phyloP scores from a whole-genome alignment of 2,888 invertebrate genomes.

The Acheta domesticus region DNA sequence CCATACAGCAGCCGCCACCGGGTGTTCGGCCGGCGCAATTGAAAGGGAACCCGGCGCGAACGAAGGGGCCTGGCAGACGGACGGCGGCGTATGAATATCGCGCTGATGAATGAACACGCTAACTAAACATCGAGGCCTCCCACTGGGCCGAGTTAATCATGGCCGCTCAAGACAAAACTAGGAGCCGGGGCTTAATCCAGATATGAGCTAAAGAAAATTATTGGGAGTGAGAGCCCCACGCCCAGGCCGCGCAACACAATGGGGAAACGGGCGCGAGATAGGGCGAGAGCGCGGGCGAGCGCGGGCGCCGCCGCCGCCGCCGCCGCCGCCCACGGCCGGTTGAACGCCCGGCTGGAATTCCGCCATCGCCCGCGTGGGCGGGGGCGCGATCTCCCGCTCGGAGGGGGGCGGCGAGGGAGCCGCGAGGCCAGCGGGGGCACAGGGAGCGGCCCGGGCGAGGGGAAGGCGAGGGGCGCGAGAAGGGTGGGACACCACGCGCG shows the following conservation, averaged over 20 bases:
- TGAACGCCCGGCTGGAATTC: neutral
- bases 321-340: neutral
- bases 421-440: no score
- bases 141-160: neutral
- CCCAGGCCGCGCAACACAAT: neutral
- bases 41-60: no score
- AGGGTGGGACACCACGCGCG: no score
- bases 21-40: no score
- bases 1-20: no score
- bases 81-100: neutral
- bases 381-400: neutral
- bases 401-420: no score
- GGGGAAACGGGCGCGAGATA: neutral
- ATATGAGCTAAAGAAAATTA: constrained; percentile 9
- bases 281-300: neutral
- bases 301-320: neutral
- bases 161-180: neutral
- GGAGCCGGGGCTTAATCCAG: neutral
- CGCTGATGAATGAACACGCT: neutral
- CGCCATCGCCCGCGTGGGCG: neutral
- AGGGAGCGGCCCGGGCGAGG: no score
- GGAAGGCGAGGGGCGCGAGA: no score
- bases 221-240: neutral
- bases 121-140: neutral
- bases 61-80: no score